Conservation (phyloP, 2,888 invertebrate species). For the Notodonta dromedarius region DNA sequence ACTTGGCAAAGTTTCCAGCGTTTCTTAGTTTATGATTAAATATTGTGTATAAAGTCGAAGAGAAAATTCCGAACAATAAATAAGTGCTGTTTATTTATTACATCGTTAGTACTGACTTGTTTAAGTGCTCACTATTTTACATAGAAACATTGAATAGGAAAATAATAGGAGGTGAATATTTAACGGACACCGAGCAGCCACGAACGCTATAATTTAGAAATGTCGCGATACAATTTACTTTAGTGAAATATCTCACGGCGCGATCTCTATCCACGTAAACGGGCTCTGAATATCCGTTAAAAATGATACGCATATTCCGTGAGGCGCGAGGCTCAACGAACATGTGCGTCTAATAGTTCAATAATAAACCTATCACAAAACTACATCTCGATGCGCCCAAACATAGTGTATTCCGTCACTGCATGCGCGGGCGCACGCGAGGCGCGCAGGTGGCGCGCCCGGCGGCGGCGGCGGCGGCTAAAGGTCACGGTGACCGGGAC, state of each 20-base stretch:
- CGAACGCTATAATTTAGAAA: neutral
- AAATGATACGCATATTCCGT: conserved; percentile 18
- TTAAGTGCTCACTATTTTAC: neutral
- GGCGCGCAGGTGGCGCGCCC: conserved; percentile 9
- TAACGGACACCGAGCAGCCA: neutral
- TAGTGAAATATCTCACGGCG: conserved; percentile 3
- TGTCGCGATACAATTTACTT: conserved; percentile 5
- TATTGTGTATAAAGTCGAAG: too few species aligned
- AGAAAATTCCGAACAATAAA: neutral
- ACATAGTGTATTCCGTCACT: conserved; percentile 18
- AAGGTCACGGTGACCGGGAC: conserved; percentile 26
- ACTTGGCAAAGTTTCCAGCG: conserved; percentile 6
- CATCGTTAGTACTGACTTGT: neutral
- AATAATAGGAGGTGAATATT: neutral
- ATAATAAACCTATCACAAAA: conserved; percentile 36
- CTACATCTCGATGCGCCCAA: conserved; percentile 29
- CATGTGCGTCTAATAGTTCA: conserved; percentile 24
- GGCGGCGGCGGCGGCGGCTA: conserved; percentile 11
- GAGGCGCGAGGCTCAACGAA: conserved; percentile 16
- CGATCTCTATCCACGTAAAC: conserved; percentile 30
- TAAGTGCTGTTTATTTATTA: neutral
- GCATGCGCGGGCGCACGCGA: conserved; percentile 7
- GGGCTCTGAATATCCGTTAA: conserved; percentile 16
- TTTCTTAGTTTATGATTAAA: too few species aligned
- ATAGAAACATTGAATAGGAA: neutral